phyloP scores from a whole-genome alignment of 1,140 invertebrate genomes.

The Pteromalus puparum region DNA sequence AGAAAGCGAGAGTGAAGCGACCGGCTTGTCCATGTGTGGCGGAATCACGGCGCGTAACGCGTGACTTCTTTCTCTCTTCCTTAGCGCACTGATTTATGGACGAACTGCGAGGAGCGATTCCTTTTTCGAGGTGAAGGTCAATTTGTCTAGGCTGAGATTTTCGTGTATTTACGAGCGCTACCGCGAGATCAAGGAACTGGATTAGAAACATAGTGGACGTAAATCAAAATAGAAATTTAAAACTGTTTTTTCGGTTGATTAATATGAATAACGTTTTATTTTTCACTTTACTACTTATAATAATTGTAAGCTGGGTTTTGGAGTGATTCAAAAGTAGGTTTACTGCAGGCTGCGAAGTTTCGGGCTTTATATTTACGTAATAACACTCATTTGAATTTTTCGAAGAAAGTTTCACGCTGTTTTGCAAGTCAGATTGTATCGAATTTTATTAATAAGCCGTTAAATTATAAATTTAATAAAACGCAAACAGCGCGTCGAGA shows the following conservation, averaged over 20 bases:
- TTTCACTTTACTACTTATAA: too few relatives aligned
- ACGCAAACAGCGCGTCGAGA: too few relatives aligned
- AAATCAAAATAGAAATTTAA: too few relatives aligned
- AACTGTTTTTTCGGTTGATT: background rate
- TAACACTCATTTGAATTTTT: background rate
- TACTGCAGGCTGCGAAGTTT: background rate
- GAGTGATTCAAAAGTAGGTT: background rate
- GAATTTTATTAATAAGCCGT: too few relatives aligned
- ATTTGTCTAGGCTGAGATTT: background rate
- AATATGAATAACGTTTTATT: background rate
- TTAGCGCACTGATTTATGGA: background rate
- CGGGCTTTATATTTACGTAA: background rate
- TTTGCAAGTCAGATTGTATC: too few relatives aligned
- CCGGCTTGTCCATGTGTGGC: constrained; percentile 7
- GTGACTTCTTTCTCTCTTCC: background rate
- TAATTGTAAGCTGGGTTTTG: background rate
- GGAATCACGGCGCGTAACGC: constrained; percentile 11
- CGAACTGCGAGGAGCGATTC: background rate
- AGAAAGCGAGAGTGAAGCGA: constrained; percentile 51
- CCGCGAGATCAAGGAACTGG: background rate
- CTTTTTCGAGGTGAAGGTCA: background rate
- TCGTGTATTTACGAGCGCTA: background rate
- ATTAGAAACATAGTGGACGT: too few relatives aligned
- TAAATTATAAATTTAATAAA: too few relatives aligned
- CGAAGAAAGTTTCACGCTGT: too few relatives aligned